Conservation (phyloP, 2,113 vertebrate genomes). For the Ochotona princeps region DNA sequence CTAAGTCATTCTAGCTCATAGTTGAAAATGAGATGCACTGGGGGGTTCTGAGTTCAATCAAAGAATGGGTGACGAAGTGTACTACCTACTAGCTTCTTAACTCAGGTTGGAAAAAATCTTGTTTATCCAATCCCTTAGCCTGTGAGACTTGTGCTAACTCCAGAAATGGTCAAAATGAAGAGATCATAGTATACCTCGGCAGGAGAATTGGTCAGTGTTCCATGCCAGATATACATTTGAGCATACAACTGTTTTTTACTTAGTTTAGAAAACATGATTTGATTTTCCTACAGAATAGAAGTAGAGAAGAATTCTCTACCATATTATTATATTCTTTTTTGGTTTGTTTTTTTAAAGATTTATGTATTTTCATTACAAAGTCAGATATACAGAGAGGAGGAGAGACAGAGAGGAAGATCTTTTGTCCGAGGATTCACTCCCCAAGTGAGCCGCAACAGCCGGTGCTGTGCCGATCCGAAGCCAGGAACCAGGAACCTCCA, state of each 20-base stretch:
- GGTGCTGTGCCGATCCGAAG: no score
- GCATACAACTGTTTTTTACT: neutral
- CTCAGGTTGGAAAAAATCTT: neutral
- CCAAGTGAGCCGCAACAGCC: no score
- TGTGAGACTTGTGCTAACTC: no score
- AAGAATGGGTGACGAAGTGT: neutral
- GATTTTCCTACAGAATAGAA: neutral
- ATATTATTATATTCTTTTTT: no score
- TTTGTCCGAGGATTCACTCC: no score
- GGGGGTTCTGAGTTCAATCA: neutral
- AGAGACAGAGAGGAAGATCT: no score
- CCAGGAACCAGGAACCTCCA: no score
- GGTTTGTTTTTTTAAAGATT: no score
- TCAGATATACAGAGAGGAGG: no score
- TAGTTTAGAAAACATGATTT: neutral
- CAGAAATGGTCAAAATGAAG: neutral
- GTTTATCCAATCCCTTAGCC: neutral
- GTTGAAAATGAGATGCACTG: accelerated
- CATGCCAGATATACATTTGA: neutral
- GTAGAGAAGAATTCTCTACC: neutral
- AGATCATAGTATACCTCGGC: neutral
- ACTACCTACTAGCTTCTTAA: neutral
- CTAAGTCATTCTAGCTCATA: neutral
- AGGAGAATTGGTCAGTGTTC: neutral
- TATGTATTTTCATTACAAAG: no score